A percentile compares a stretch with the other conserved stretches of the same genome.
Evolutionary conservation across 2,113 vertebrate species (phyloP).

Genomic region (Psilopogon haemacephalus): DNA sequence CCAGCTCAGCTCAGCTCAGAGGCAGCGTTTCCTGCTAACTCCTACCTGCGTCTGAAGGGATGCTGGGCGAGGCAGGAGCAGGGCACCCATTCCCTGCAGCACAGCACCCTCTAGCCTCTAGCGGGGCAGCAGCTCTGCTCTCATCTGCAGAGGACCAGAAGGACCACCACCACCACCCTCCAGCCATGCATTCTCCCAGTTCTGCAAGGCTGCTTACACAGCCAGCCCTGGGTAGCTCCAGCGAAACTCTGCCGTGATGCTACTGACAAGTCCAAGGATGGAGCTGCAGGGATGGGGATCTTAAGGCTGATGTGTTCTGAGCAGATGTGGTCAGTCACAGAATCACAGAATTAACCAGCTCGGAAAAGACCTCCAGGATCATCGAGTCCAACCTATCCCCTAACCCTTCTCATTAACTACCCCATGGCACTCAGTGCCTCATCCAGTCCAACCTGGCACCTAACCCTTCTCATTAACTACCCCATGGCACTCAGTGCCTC

Average conservation of each 20-base stretch:
- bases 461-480: no score
- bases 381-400: no score
- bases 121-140: not conserved
- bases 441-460: no score
- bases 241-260: not conserved
- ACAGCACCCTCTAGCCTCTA: conserved; percentile 67
- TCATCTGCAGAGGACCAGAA: not conserved
- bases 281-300: not conserved
- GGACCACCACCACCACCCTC: not conserved
- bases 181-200: not conserved
- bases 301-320: not conserved
- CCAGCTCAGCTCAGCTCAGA: not conserved
- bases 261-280: not conserved
- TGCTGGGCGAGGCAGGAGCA: not conserved
- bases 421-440: no score
- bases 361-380: no score
- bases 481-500: no score
- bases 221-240: accelerated
- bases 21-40: not conserved
- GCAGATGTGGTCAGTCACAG: not conserved
- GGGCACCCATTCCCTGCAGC: conserved; percentile 55
- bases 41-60: not conserved
- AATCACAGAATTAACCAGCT: no score
- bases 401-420: no score
- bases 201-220: not conserved